Percentiles rank a stretch among this genome's conserved stretches.
Evolutionary conservation across 2,797 vertebrate species (phyloP).

Genomic region (Acropternis orthonyx): DNA sequence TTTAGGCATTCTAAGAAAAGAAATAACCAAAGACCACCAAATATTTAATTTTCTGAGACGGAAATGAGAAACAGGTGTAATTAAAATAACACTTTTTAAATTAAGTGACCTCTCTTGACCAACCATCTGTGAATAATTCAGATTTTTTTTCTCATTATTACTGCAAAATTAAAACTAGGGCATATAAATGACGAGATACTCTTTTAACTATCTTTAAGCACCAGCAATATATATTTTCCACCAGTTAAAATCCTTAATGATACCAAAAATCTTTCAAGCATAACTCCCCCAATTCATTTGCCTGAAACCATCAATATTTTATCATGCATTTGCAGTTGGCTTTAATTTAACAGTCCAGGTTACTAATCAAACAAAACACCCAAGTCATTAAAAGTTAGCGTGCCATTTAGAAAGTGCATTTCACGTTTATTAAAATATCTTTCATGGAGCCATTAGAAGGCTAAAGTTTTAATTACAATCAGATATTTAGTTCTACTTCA

Average conservation of each 20-base stretch:
- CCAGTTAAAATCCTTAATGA: slow-evolving; percentile 86
- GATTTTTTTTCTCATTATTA: slow-evolving; percentile 78
- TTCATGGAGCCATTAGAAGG: slow-evolving; percentile 84
- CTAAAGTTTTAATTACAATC: slow-evolving; percentile 86
- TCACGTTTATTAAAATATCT: slow-evolving; percentile 86
- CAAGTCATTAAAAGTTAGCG: slow-evolving; percentile 86
- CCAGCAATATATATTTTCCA: slow-evolving; percentile 83
- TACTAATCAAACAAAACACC: slow-evolving; percentile 87
- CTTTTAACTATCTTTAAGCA: slow-evolving; percentile 84
- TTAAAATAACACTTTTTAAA: slow-evolving; percentile 85
- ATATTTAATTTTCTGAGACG: slow-evolving; percentile 80
- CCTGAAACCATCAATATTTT: slow-evolving; percentile 86
- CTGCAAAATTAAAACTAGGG: slow-evolving; percentile 82
- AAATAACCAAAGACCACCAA: slow-evolving; percentile 78
- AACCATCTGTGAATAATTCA: slow-evolving; percentile 84
- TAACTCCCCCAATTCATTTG: slow-evolving; percentile 83
- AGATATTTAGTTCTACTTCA: slow-evolving; percentile 83
- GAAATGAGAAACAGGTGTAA: slow-evolving; percentile 84
- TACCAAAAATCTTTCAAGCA: slow-evolving; percentile 83
- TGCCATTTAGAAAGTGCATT: slow-evolving; percentile 86
- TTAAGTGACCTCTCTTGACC: slow-evolving; percentile 84
- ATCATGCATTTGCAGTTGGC: slow-evolving; percentile 84
- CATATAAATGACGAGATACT: slow-evolving; percentile 80
- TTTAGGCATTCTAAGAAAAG: slow-evolving; percentile 69
- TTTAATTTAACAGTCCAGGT: slow-evolving; percentile 87